A percentile compares a stretch with the other conserved stretches of the same genome.
Evolutionary conservation across 2,113 vertebrate genomes (phyloP).

Genomic region (Halcyon malimbica): DNA sequence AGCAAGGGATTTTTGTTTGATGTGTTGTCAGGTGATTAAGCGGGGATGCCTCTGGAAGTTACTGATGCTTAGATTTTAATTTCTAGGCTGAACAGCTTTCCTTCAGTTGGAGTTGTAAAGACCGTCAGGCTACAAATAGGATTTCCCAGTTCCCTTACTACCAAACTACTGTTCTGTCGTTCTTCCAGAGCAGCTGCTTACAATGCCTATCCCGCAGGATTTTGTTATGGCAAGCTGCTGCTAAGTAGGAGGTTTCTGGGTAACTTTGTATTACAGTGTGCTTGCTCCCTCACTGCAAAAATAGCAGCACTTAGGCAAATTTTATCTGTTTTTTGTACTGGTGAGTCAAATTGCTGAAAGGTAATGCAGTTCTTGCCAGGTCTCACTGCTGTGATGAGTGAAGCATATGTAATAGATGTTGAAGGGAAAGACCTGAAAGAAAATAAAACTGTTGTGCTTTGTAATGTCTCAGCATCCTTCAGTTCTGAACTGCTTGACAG

Average conservation of each 20-base stretch:
- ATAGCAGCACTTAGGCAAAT: slow-evolving; percentile 43
- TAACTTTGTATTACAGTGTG: not conserved
- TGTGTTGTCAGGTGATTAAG: not conserved
- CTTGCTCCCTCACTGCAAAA: slow-evolving; percentile 15
- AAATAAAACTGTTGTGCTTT: not conserved
- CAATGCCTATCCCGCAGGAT: not conserved
- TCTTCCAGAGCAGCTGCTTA: slow-evolving; percentile 36
- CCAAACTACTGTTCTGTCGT: slow-evolving; percentile 28
- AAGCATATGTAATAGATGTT: not conserved
- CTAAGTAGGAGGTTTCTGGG: not conserved
- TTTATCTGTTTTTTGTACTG: not conserved
- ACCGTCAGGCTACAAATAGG: not conserved
- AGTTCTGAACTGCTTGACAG: not conserved
- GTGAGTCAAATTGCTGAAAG: not conserved
- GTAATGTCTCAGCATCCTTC: not conserved
- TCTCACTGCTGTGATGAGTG: not conserved
- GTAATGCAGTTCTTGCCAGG: not conserved
- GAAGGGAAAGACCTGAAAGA: not conserved
- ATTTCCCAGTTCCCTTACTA: not conserved
- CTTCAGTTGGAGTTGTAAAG: not conserved
- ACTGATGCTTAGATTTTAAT: not conserved
- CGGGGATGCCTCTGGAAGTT: not conserved
- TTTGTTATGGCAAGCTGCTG: slow-evolving; percentile 12
- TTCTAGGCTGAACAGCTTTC: not conserved
- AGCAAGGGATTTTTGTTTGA: not conserved